These are phyloP conservation scores for Palythoa caribaeorum DNA, from an alignment of 92 coral and sea anemone species.

Conservation along the genomic window DNA sequence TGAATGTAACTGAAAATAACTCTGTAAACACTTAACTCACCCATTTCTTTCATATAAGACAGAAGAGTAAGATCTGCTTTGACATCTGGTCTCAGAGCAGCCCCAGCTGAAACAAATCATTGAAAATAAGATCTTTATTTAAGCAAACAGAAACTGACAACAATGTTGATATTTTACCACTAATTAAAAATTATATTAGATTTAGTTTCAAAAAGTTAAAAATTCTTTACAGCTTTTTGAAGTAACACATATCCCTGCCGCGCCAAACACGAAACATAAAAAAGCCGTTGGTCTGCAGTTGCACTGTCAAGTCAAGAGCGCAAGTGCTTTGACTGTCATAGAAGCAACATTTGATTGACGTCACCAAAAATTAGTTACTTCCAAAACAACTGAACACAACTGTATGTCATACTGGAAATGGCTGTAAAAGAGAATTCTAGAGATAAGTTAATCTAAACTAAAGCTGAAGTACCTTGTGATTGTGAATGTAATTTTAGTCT, in stretches of 20 bases:
- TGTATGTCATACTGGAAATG: not conserved
- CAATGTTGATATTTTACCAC: too few relatives aligned
- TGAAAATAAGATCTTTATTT: not conserved
- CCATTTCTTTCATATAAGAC: conserved; percentile 98
- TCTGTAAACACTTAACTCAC: conserved; percentile 41
- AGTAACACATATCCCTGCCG: too few relatives aligned
- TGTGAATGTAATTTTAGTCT: conserved; percentile 30
- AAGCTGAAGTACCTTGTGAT: conserved; percentile 45
- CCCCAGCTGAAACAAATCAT: conserved; percentile 56
- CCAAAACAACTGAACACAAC: not conserved
- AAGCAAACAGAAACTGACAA: too few relatives aligned
- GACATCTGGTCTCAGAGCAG: conserved; percentile 80
- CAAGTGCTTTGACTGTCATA: too few relatives aligned
- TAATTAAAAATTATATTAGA: too few relatives aligned
- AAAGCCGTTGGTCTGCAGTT: too few relatives aligned
- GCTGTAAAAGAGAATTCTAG: not conserved
- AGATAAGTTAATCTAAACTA: conserved; percentile 26
- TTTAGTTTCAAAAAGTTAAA: too few relatives aligned
- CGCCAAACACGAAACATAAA: too few relatives aligned
- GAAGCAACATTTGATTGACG: too few relatives aligned
- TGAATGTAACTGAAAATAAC: not conserved
- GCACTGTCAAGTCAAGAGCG: too few relatives aligned
- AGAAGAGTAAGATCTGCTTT: conserved; percentile 91
- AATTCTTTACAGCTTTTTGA: too few relatives aligned
- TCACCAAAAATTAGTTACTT: too few relatives aligned